Conservation (phyloP, 1,140 invertebrate genomes). For the Acromyrmex echinatior region DNA sequence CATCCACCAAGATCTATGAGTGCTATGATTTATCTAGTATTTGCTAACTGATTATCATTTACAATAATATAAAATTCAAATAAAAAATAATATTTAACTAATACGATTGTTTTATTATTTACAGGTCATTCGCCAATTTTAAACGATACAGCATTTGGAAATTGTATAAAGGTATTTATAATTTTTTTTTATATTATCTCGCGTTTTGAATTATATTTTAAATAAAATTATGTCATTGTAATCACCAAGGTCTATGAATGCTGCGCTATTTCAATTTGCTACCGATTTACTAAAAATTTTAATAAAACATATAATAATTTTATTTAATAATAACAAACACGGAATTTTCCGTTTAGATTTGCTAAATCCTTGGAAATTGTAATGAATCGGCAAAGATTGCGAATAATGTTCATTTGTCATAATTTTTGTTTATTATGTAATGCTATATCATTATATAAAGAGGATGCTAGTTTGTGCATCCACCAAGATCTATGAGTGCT, state of each 20-base stretch:
- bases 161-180: too few species aligned
- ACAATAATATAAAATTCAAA: background rate
- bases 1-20: slow-evolving; percentile 30
- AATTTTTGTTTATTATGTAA: too few species aligned
- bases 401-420: too few species aligned
- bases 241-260: background rate
- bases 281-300: background rate
- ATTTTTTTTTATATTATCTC: too few species aligned
- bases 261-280: background rate
- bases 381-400: too few species aligned
- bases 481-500: slow-evolving; percentile 36
- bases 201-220: too few species aligned
- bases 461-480: background rate
- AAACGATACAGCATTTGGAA: background rate
- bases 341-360: too few species aligned
- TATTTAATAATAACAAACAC: background rate
- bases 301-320: background rate
- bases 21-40: slow-evolving; percentile 41
- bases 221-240: background rate
- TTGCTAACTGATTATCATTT: slow-evolving; percentile 46
- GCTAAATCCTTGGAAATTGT: too few species aligned
- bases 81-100: background rate
- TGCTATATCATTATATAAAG: too few species aligned
- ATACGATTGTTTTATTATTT: slow-evolving; percentile 1
- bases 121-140: background rate